A percentile compares a stretch with the other conserved stretches of the same genome.
These are phyloP conservation scores for Acheta domesticus DNA, from an alignment of 2,888 invertebrate species.

Conservation along the genomic window DNA sequence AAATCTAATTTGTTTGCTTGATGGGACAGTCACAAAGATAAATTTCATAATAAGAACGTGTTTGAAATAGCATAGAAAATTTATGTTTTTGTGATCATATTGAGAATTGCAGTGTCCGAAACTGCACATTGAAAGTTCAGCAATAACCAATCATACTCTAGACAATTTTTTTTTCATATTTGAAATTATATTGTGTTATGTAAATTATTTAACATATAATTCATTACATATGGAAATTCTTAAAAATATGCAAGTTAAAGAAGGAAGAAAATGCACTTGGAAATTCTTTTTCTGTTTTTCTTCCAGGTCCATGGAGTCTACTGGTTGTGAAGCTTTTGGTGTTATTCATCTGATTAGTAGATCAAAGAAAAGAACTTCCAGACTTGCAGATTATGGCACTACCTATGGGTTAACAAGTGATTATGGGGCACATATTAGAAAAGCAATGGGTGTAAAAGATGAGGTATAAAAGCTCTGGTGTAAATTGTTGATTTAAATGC, in stretches of 20 bases:
- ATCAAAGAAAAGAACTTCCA: conserved; percentile 48
- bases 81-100: no score
- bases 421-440: conserved; percentile 58
- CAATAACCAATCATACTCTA: no score
- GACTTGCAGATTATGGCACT: conserved; percentile 67
- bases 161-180: background rate
- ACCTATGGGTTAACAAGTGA: conserved; percentile 65
- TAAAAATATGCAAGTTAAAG: background rate
- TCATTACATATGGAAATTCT: background rate
- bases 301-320: conserved; percentile 56
- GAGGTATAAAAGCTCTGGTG: conserved; percentile 42
- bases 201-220: background rate
- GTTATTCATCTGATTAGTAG: conserved; percentile 52
- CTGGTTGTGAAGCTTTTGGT: conserved; percentile 64
- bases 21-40: no score
- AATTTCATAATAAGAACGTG: no score
- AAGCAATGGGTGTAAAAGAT: conserved; percentile 57
- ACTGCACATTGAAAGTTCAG: no score
- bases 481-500: background rate
- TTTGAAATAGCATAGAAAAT: no score
- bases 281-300: background rate
- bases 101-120: no score
- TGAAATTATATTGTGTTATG: background rate
- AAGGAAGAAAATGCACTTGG: background rate
- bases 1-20: no score